Evolutionary conservation across 2,888 invertebrate genomes (phyloP).

Genomic region (Mactromeris polynyma): DNA sequence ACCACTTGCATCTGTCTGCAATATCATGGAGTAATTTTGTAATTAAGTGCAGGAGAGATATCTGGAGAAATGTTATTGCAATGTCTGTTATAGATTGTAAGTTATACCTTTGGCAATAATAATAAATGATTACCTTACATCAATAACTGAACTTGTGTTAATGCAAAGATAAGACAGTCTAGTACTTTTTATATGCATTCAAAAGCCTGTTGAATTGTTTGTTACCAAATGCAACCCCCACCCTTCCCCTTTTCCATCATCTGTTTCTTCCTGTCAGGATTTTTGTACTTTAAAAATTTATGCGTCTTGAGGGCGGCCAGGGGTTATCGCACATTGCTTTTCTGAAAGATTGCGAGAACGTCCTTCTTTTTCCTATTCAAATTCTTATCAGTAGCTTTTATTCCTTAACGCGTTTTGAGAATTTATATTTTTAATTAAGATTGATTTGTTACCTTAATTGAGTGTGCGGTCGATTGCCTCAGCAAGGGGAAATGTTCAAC

Average conservation of each 20-base stretch:
- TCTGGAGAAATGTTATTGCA: background rate
- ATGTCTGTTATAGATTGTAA: background rate
- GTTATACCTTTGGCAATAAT: background rate
- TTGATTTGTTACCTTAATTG: conserved; percentile 11
- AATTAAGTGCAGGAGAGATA: background rate
- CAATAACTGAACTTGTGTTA: background rate
- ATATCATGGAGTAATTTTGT: background rate
- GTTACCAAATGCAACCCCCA: background rate
- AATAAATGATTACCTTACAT: background rate
- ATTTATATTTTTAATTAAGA: conserved; percentile 23
- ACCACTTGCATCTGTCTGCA: background rate
- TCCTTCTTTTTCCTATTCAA: background rate
- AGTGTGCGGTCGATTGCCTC: background rate
- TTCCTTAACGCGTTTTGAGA: background rate
- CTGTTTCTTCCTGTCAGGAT: background rate
- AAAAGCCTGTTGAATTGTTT: background rate
- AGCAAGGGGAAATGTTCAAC: background rate
- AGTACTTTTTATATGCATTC: background rate
- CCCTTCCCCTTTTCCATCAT: background rate
- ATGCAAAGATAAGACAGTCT: background rate
- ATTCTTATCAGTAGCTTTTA: background rate
- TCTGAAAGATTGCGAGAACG: background rate
- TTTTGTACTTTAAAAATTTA: background rate
- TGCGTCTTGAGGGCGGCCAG: background rate
- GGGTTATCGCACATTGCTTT: background rate